Percentiles rank a stretch among this genome's conserved stretches.
phyloP scores from a whole-genome alignment of 2,888 invertebrate genomes.

The Odontocolon sp. region DNA sequence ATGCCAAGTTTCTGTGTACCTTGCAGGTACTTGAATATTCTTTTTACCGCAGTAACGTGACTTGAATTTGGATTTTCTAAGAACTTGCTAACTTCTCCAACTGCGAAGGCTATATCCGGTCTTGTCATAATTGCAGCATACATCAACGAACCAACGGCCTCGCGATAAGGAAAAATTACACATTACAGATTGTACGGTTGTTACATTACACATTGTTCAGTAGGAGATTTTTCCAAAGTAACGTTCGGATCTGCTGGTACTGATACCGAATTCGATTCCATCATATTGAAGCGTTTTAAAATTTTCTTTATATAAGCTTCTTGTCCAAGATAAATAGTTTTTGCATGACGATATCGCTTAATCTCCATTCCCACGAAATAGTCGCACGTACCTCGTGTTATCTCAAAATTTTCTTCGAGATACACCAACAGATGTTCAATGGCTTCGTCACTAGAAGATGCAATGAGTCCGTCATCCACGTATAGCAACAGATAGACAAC shows the following conservation, averaged over 20 bases:
- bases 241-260: slow-evolving; percentile 37
- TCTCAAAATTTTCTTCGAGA: slow-evolving; percentile 1
- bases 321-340: slow-evolving; percentile 16
- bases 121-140: background rate
- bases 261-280: slow-evolving; percentile 15
- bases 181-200: too few species aligned
- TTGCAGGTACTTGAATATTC: background rate
- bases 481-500: background rate
- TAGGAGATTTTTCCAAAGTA: background rate
- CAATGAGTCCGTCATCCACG: background rate
- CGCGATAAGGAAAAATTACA: background rate
- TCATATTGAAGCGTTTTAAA: slow-evolving; percentile 34
- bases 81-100: background rate
- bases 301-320: slow-evolving; percentile 36
- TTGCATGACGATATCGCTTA: background rate
- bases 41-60: slow-evolving; percentile 3
- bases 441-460: background rate
- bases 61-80: background rate
- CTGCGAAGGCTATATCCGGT: slow-evolving; percentile 4
- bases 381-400: background rate
- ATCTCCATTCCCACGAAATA: slow-evolving; percentile 21
- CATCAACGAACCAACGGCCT: slow-evolving; percentile 15
- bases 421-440: background rate
- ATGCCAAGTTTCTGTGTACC: background rate
- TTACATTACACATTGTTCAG: background rate